phyloP scores from a whole-genome alignment of 2,888 invertebrate species.

The Podabrus alpinus region DNA sequence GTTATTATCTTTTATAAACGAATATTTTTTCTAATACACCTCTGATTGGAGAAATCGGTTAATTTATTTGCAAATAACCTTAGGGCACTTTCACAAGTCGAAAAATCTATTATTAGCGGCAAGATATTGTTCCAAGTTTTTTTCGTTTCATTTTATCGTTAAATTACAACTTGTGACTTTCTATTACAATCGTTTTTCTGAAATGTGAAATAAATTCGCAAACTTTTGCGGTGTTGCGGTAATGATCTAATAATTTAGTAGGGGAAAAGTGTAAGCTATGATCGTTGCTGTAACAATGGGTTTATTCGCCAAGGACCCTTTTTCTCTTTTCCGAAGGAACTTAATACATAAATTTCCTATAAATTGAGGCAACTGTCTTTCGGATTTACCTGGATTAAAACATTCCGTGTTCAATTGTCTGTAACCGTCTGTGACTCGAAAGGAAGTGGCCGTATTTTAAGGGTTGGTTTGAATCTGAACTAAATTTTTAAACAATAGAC shows the following conservation, averaged over 20 bases:
- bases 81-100: constrained; percentile 10
- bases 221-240: neutral
- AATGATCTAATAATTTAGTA: neutral
- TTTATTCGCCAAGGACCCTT: neutral
- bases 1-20: neutral
- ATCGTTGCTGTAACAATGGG: neutral
- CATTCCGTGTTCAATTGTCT: constrained; percentile 12
- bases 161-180: neutral
- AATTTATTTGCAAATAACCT: constrained; percentile 3
- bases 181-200: neutral
- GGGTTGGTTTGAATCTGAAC: neutral
- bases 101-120: constrained; percentile 10
- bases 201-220: neutral
- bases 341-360: constrained; percentile 9
- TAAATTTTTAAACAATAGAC: neutral
- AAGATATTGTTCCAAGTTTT: constrained; percentile 9
- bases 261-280: neutral
- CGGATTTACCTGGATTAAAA: constrained; percentile 6
- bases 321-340: neutral
- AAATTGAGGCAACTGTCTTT: constrained; percentile 14
- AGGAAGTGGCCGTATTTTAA: neutral
- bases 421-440: constrained; percentile 4
- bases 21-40: neutral
- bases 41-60: neutral
- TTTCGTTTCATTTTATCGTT: neutral